These are phyloP conservation scores for Epirrhoe tristata DNA, from an alignment of 2,888 invertebrate species.

Conservation along the genomic window DNA sequence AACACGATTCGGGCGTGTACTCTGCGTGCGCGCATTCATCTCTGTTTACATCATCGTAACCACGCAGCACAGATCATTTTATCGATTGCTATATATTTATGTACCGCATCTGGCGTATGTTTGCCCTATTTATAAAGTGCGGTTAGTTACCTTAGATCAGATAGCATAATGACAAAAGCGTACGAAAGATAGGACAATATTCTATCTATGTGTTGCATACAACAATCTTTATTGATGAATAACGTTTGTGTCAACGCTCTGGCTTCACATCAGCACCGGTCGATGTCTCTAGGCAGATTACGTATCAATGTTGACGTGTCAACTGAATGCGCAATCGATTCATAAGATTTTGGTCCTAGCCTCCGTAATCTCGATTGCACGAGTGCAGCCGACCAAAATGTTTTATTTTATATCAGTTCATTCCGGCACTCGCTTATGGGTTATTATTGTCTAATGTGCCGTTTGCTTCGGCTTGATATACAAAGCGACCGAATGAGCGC, in stretches of 20 bases:
- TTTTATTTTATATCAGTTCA: constrained; percentile 54
- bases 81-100: constrained; percentile 66
- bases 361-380: constrained; percentile 29
- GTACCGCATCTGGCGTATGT: constrained; percentile 67
- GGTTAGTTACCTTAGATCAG: constrained; percentile 64
- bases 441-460: constrained; percentile 51
- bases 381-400: constrained; percentile 39
- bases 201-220: not conserved
- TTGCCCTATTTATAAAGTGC: constrained; percentile 73
- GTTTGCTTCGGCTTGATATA: constrained; percentile 41
- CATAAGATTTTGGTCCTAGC: constrained; percentile 8
- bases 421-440: constrained; percentile 51
- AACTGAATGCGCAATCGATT: constrained; percentile 25
- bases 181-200: constrained; percentile 45
- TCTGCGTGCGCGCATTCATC: constrained; percentile 48
- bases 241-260: constrained; percentile 47
- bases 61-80: constrained; percentile 65
- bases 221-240: constrained; percentile 23
- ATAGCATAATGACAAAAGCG: constrained; percentile 38
- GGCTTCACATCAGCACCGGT: constrained; percentile 20
- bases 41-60: constrained; percentile 64
- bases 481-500: constrained; percentile 40
- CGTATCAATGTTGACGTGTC: constrained; percentile 39
- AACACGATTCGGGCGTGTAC: constrained; percentile 43
- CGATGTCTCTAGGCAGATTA: constrained; percentile 36